These are phyloP conservation scores for Kryptopterus vitreolus DNA, from an alignment of 2,797 vertebrate genomes.

Conservation along the genomic window DNA sequence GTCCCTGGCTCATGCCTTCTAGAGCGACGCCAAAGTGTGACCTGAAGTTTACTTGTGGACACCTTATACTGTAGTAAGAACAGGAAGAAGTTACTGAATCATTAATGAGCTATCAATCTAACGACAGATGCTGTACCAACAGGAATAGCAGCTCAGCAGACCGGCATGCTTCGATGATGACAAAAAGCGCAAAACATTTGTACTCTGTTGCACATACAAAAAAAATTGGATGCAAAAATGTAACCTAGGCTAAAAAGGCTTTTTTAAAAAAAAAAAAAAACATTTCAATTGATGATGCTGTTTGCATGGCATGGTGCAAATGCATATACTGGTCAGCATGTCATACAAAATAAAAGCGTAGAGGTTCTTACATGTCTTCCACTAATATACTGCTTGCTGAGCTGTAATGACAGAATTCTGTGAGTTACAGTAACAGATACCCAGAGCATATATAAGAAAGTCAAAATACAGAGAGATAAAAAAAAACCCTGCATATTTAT, in stretches of 20 bases:
- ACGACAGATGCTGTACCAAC: constrained; percentile 61
- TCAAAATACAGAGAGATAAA: background rate
- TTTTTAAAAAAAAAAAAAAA: no score
- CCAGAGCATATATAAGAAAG: constrained; percentile 14
- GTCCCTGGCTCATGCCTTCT: constrained; percentile 66
- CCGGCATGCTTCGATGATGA: constrained; percentile 66
- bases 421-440: constrained; percentile 71
- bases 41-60: constrained; percentile 62
- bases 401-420: constrained; percentile 81
- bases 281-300: constrained; percentile 58
- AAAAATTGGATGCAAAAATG: background rate
- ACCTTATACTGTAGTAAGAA: constrained; percentile 65
- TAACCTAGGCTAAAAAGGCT: background rate
- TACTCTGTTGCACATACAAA: constrained; percentile 63
- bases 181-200: constrained; percentile 74
- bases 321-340: constrained; percentile 69
- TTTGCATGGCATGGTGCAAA: constrained; percentile 67
- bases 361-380: constrained; percentile 82
- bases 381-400: constrained; percentile 83
- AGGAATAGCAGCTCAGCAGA: constrained; percentile 63
- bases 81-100: constrained; percentile 64
- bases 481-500: background rate
- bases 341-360: constrained; percentile 69
- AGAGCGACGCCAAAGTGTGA: constrained; percentile 53
- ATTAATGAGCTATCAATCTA: constrained; percentile 71